Evolutionary conservation across 1,140 invertebrate genomes (phyloP).

Genomic region (Cydia amplana): DNA sequence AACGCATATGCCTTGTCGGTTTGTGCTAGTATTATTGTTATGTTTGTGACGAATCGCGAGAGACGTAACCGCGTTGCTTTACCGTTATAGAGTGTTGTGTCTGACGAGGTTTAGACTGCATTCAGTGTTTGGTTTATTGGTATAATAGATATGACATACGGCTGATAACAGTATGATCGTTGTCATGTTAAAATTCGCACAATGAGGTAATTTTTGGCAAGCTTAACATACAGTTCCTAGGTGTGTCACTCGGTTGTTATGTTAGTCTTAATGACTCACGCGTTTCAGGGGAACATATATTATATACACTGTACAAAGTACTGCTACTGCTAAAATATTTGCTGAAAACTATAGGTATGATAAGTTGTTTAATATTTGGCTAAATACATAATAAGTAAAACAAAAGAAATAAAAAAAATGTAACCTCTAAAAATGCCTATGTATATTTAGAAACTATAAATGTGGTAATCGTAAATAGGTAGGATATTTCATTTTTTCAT

Average conservation of each 20-base stretch:
- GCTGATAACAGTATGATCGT: conserved; percentile 15
- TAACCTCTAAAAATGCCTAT: too few relatives aligned
- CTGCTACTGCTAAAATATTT: background rate
- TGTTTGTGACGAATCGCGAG: conserved; percentile 23
- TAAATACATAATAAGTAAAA: too few relatives aligned
- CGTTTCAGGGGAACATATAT: background rate
- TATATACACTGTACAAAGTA: background rate
- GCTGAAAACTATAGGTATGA: too few relatives aligned
- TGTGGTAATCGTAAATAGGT: too few relatives aligned
- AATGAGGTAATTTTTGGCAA: conserved; percentile 20
- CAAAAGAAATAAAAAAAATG: too few relatives aligned
- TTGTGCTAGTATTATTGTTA: background rate
- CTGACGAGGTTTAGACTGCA: conserved; percentile 15
- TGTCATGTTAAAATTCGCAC: conserved; percentile 2
- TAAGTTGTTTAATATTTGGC: too few relatives aligned
- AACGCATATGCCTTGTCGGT: background rate
- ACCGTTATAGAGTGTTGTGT: conserved; percentile 21
- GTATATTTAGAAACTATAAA: too few relatives aligned
- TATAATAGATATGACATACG: conserved; percentile 19
- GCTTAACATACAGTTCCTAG: background rate
- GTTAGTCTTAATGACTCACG: background rate
- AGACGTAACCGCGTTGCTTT: conserved; percentile 30
- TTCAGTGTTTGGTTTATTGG: conserved; percentile 14
- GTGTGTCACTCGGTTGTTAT: background rate
- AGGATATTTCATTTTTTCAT: too few relatives aligned